These are phyloP conservation scores for Dione juno DNA, from an alignment of 2,888 invertebrate genomes.

Conservation along the genomic window DNA sequence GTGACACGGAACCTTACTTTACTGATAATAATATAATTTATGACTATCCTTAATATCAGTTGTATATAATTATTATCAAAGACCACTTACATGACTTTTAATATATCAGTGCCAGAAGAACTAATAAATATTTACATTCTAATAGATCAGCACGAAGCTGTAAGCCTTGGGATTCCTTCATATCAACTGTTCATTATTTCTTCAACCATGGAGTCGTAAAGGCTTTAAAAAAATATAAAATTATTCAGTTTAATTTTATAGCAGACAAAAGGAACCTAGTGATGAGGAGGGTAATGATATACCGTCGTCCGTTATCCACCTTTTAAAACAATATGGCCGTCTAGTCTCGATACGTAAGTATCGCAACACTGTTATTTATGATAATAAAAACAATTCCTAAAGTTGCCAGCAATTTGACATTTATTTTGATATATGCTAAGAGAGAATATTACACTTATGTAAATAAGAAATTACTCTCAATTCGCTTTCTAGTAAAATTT, in stretches of 20 bases:
- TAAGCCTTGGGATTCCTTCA: constrained; percentile 40
- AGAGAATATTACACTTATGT: too few species aligned
- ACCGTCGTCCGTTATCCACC: too few species aligned
- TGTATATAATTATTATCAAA: not conserved
- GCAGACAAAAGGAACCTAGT: not conserved
- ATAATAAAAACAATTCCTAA: too few species aligned
- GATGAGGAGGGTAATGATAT: too few species aligned
- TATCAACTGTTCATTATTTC: constrained; percentile 15
- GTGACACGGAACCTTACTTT: not conserved
- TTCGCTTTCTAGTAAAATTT: not conserved
- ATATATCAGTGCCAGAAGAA: constrained; percentile 8
- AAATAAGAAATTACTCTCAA: too few species aligned
- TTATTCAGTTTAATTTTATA: not conserved
- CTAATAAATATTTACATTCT: constrained; percentile 28
- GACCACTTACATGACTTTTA: constrained; percentile 15
- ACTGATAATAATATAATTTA: not conserved
- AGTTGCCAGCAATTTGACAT: too few species aligned
- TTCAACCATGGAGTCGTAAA: not conserved
- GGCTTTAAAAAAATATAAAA: not conserved
- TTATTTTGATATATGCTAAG: too few species aligned
- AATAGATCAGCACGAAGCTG: constrained; percentile 39
- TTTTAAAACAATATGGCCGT: too few species aligned
- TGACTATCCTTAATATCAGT: not conserved
- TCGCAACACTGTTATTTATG: too few species aligned
- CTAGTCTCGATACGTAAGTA: too few species aligned